These are phyloP conservation scores for Galemys pyrenaicus DNA, from an alignment of 2,113 vertebrate species.

Conservation along the genomic window DNA sequence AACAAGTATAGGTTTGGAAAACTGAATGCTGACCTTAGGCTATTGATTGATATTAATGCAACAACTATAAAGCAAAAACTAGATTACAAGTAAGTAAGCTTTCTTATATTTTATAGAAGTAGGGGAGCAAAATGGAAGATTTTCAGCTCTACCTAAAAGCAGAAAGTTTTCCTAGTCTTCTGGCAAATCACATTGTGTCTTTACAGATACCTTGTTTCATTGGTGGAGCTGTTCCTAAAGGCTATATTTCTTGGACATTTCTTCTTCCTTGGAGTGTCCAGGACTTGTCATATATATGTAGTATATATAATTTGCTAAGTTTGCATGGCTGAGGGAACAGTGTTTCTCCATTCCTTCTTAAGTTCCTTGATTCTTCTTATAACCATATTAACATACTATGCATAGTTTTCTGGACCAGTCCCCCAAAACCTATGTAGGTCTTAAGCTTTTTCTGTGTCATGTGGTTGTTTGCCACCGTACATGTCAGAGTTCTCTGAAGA, in stretches of 20 bases:
- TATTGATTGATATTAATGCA: not conserved
- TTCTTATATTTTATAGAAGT: constrained; percentile 1
- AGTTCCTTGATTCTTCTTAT: not conserved
- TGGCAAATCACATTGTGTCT: not conserved
- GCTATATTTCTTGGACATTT: not conserved
- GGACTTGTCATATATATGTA: not conserved
- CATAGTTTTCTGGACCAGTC: not conserved
- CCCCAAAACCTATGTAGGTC: not conserved
- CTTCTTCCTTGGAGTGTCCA: not conserved
- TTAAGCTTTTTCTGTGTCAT: not conserved
- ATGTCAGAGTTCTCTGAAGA: not conserved
- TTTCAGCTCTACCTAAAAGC: constrained; percentile 2
- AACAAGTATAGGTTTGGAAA: not conserved
- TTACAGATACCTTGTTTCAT: not conserved
- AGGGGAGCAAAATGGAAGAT: not conserved
- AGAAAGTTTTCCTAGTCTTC: not conserved
- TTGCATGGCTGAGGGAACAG: not conserved
- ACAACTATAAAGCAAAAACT: not conserved
- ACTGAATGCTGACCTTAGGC: not conserved
- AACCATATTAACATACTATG: not conserved
- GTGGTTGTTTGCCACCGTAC: not conserved
- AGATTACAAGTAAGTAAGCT: not conserved
- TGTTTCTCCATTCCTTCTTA: not conserved
- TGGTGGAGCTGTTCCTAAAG: not conserved
- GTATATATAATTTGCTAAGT: not conserved